Evolutionary conservation across 2,113 vertebrate genomes (phyloP).

Genomic region (Acanthisitta chloris): DNA sequence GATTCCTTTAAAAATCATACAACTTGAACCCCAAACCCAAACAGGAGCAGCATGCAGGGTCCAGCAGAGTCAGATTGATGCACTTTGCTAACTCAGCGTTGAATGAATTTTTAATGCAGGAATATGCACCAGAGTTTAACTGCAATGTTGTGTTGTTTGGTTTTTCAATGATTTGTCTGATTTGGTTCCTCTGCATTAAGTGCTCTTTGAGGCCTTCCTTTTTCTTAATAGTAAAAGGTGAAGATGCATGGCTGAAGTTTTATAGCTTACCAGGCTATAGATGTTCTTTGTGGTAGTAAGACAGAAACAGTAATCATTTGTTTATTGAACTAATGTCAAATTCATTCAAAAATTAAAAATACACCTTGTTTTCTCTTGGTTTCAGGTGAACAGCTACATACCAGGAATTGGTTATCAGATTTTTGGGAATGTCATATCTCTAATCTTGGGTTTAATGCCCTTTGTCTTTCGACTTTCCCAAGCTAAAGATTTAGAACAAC

Average conservation of each 20-base stretch:
- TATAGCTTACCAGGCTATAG: background rate
- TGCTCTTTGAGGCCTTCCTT: background rate
- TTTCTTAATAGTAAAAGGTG: background rate
- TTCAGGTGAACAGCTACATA: conserved; percentile 91
- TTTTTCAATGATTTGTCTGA: background rate
- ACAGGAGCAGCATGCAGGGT: background rate
- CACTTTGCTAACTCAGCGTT: background rate
- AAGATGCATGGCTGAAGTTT: background rate
- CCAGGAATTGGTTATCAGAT: conserved; percentile 97
- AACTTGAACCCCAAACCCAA: background rate
- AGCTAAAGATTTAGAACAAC: conserved; percentile 88
- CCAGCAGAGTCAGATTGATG: background rate
- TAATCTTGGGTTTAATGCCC: conserved; percentile 90
- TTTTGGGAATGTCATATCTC: conserved; percentile 90
- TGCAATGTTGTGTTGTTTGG: background rate
- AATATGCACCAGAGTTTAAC: background rate
- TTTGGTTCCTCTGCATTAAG: background rate
- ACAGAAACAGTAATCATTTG: background rate
- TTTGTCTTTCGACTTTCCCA: conserved; percentile 91
- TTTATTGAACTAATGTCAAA: background rate
- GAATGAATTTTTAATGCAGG: background rate
- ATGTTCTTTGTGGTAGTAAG: background rate
- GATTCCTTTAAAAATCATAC: background rate
- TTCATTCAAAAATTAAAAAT: background rate
- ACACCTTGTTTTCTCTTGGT: background rate